A percentile compares a stretch with the other conserved stretches of the same genome.
Conservation (phyloP, 1,140 invertebrate genomes). For the Microplitis demolitor region DNA sequence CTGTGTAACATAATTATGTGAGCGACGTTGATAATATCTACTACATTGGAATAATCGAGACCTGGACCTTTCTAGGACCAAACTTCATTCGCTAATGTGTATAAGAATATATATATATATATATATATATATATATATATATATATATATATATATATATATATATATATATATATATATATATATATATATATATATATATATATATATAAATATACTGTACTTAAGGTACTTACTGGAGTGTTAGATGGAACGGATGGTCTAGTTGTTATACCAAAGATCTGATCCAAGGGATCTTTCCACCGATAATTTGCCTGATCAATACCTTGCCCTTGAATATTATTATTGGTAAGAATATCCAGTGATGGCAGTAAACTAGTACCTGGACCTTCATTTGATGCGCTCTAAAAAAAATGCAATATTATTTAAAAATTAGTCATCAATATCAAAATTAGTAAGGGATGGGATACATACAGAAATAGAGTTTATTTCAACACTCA, state of each 20-base stretch:
- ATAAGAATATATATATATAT: neutral
- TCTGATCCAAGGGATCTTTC: conserved; percentile 56
- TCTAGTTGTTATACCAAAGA: conserved; percentile 55
- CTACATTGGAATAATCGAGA: conserved; percentile 30
- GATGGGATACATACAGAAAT: conserved; percentile 46
- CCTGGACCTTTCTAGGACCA: conserved; percentile 12
- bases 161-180: neutral
- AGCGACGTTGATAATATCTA: conserved; percentile 32
- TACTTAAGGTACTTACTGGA: conserved; percentile 40
- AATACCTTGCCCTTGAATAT: conserved; percentile 36
- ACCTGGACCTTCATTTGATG: conserved; percentile 37
- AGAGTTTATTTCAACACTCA: conserved; percentile 55
- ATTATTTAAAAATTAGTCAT: neutral
- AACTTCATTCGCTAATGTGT: neutral
- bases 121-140: neutral
- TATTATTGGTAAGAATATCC: conserved; percentile 39
- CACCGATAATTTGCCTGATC: conserved; percentile 51
- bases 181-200: neutral
- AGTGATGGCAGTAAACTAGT: conserved; percentile 34
- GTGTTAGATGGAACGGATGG: conserved; percentile 54
- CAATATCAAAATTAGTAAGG: conserved; percentile 12
- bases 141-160: neutral
- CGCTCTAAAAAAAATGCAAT: conserved; percentile 33
- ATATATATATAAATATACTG: neutral
- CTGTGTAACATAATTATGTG: conserved; percentile 40